These are phyloP conservation scores for Fundulus diaphanus DNA, from an alignment of 2,797 vertebrate species.

Conservation along the genomic window DNA sequence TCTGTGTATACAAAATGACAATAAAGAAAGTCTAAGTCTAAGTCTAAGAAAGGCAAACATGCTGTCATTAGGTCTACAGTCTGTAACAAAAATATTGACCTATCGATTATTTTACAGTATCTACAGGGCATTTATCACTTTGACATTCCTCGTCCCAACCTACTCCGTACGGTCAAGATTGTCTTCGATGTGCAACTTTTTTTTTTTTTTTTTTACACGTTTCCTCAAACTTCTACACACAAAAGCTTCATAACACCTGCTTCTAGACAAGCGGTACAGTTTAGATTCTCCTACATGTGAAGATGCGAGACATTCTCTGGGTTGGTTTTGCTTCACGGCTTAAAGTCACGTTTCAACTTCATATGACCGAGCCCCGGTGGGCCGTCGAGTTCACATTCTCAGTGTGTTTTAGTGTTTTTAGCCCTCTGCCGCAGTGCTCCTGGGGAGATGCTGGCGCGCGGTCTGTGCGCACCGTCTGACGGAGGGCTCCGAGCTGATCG, in stretches of 20 bases:
- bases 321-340: slow-evolving; percentile 44
- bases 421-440: slow-evolving; percentile 41
- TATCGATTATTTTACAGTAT: slow-evolving; percentile 83
- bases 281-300: slow-evolving; percentile 49
- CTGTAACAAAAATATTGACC: slow-evolving; percentile 82
- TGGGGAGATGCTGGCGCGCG: slow-evolving; percentile 42
- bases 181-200: slow-evolving; percentile 70
- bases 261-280: slow-evolving; percentile 36
- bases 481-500: slow-evolving; percentile 48
- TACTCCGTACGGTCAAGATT: slow-evolving; percentile 63
- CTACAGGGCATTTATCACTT: slow-evolving; percentile 74
- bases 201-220: slow-evolving; percentile 48
- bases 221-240: slow-evolving; percentile 59
- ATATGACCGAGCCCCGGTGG: slow-evolving; percentile 61
- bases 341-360: slow-evolving; percentile 68
- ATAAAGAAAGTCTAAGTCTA: too few species aligned
- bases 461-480: slow-evolving; percentile 41
- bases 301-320: slow-evolving; percentile 49
- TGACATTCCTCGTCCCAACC: slow-evolving; percentile 63
- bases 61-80: slow-evolving; percentile 60
- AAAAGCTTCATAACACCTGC: slow-evolving; percentile 70
- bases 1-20: too few species aligned
- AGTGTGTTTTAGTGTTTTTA: slow-evolving; percentile 5
- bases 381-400: slow-evolving; percentile 59
- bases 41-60: slow-evolving; percentile 66